Conservation (phyloP, 2,113 vertebrate species). For the Geococcyx californianus region DNA sequence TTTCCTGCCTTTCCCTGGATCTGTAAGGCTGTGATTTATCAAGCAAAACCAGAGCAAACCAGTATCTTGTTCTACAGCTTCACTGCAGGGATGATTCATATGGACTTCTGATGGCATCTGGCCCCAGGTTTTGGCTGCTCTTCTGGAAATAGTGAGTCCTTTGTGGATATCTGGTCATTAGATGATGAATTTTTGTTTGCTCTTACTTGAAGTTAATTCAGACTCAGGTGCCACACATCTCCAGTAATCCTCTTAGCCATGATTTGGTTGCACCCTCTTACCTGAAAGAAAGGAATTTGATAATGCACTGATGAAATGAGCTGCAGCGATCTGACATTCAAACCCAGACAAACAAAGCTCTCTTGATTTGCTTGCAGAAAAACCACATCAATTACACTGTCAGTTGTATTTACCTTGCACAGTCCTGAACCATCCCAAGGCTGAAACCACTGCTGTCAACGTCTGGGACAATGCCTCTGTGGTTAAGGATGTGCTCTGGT, state of each 20-base stretch:
- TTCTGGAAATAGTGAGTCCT: not conserved
- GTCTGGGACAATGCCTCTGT: not conserved
- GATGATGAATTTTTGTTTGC: constrained; percentile 16
- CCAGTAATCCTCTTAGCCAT: constrained; percentile 44
- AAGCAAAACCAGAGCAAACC: not conserved
- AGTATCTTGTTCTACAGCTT: not conserved
- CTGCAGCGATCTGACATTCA: constrained; percentile 3
- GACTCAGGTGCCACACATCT: constrained; percentile 24
- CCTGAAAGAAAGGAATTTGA: constrained; percentile 55
- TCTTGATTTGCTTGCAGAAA: not conserved
- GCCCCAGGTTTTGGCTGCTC: not conserved
- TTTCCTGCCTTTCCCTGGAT: not conserved
- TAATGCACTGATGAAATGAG: not conserved
- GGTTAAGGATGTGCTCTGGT: not conserved
- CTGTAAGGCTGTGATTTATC: not conserved
- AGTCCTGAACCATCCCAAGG: not conserved
- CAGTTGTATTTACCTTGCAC: not conserved
- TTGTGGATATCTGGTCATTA: constrained; percentile 27
- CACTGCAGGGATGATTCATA: not conserved
- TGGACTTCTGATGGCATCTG: not conserved
- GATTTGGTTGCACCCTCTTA: constrained; percentile 33
- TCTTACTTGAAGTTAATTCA: constrained; percentile 4
- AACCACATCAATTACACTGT: not conserved
- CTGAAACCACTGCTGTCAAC: not conserved
- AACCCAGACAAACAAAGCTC: constrained; percentile 41